phyloP scores from a whole-genome alignment of 2,113 vertebrate genomes.

The Ailuropoda melanoleuca region DNA sequence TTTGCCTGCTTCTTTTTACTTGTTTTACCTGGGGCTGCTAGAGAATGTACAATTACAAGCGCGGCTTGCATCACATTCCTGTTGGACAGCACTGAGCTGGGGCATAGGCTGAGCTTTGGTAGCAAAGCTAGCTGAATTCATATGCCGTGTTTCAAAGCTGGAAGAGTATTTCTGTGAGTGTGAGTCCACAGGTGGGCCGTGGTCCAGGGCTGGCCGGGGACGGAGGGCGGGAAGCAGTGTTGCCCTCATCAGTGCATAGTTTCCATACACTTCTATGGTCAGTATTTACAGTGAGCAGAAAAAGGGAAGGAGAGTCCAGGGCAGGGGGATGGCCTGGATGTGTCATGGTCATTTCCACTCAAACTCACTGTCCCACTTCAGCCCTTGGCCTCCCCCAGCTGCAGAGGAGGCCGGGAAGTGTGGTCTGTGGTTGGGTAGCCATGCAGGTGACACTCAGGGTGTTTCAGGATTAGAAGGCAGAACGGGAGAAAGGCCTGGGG shows the following conservation, averaged over 20 bases:
- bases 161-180: not conserved
- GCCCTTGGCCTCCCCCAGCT: not conserved
- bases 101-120: not conserved
- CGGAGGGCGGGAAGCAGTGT: fast-evolving
- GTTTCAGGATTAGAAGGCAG: not conserved
- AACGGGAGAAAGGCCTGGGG: too few relatives aligned
- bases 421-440: not conserved
- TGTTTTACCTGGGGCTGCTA: not conserved
- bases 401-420: not conserved
- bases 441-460: not conserved
- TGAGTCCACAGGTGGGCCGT: not conserved
- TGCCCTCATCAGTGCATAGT: not conserved
- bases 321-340: not conserved
- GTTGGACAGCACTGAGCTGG: not conserved
- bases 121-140: not conserved
- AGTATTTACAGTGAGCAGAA: not conserved
- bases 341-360: fast-evolving
- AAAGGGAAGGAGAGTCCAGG: not conserved
- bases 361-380: not conserved
- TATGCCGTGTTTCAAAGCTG: not conserved
- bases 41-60: not conserved
- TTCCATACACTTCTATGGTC: not conserved
- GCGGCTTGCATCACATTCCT: not conserved
- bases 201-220: fast-evolving
- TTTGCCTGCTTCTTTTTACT: not conserved